A percentile compares a stretch with the other conserved stretches of the same genome.
Conservation (phyloP, 2,113 vertebrate species). For the Neomonachus schauinslandi region DNA sequence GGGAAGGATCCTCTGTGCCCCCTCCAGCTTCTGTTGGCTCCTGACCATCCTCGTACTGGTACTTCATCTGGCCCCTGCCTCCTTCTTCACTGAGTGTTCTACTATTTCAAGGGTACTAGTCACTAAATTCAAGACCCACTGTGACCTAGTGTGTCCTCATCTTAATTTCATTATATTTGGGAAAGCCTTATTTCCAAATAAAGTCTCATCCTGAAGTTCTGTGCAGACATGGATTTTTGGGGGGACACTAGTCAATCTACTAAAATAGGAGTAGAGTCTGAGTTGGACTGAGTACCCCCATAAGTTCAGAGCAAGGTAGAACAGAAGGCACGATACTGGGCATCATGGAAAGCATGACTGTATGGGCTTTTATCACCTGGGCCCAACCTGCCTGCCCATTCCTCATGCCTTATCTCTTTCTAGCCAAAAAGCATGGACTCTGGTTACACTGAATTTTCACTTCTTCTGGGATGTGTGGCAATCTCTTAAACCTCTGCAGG, state of each 20-base stretch:
- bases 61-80: background rate
- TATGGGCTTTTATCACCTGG: accelerated
- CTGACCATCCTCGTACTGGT: background rate
- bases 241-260: background rate
- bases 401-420: background rate
- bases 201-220: background rate
- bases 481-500: background rate
- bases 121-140: no score
- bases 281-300: background rate
- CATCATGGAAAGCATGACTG: background rate
- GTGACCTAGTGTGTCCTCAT: background rate
- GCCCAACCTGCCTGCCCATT: background rate
- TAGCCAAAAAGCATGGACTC: no score
- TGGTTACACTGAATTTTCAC: background rate
- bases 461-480: background rate
- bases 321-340: background rate
- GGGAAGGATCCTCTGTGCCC: accelerated
- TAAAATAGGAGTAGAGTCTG: background rate
- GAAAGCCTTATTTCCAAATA: background rate
- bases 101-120: background rate
- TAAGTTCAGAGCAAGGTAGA: background rate
- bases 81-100: accelerated
- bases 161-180: background rate
- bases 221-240: background rate
- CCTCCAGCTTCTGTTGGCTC: background rate